Evolutionary conservation across 2,797 vertebrate species (phyloP).

Genomic region (Monodelphis domestica): DNA sequence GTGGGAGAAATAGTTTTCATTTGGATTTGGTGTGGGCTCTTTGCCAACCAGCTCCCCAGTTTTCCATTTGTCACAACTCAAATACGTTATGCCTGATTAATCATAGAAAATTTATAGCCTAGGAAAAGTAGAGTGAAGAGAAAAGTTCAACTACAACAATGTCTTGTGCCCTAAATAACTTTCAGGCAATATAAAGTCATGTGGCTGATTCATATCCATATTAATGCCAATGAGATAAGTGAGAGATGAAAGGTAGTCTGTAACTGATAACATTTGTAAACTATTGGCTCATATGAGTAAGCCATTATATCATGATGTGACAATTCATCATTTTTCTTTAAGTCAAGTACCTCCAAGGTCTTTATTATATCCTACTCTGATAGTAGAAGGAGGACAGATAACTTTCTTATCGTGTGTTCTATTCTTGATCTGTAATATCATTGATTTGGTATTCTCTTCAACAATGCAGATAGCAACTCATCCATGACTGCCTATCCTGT

Average conservation of each 20-base stretch:
- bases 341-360: slow-evolving; percentile 23
- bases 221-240: background rate
- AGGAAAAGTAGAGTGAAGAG: slow-evolving; percentile 40
- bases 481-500: background rate
- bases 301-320: background rate
- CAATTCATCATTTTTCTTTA: slow-evolving; percentile 11
- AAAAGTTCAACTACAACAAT: background rate
- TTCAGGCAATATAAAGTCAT: slow-evolving; percentile 3
- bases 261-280: background rate
- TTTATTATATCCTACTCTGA: background rate
- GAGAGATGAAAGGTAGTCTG: background rate
- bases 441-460: background rate
- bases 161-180: slow-evolving; percentile 23
- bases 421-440: background rate
- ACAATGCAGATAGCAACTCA: background rate
- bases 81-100: slow-evolving; percentile 32
- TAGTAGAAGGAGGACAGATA: background rate
- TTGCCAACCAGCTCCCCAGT: slow-evolving; percentile 26
- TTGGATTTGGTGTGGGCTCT: slow-evolving; percentile 28
- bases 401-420: background rate
- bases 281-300: background rate
- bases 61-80: slow-evolving; percentile 32
- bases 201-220: slow-evolving; percentile 26
- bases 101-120: slow-evolving; percentile 3
- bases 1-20: slow-evolving; percentile 54